Base-by-base conservation (phyloP, 1,140 invertebrate genomes). In the Solen grandis region DNA sequence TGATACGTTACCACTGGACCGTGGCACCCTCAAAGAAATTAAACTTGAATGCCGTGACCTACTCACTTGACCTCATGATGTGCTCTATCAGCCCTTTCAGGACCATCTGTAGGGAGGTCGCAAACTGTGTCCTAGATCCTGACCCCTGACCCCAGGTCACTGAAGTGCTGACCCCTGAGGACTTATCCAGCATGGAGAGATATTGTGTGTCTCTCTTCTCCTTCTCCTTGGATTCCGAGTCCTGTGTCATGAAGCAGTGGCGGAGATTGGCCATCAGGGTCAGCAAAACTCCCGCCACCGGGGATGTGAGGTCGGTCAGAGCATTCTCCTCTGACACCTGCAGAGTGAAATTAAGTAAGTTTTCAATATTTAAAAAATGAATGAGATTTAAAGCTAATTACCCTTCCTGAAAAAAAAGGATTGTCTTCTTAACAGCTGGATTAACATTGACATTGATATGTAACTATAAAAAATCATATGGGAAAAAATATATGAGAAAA, bases 61-160 rank as follows among this genome's bases (percentile, higher is more conserved):
- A 87, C 88, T 88, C 79, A 93, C 93, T 92, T 60, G 92, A 92
- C 85, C 88, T 90, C 8, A 93, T 81, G 33, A 94, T 92, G 88
- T 94, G 93, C 46, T 93, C 92, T 29, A 94, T 86, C 8, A 94
- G 81, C 22, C 92, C 92, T 68, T 91, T 91, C 13, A 94, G 86
- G n/a, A 94, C 93, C 25, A 93, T 89, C 72, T 93, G 92, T 5
- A 94, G 83, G n/a, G 93, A 93, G 31, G 92, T 90, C 33, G 89
- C 87, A 84, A 92, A 91, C 41, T 86, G 74, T 19, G 88, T 90
- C 19, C 88, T 83, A 22, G 89, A 87, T 1, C 90, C 84, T 33
- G 66, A 62, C 10, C 55, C 79, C 27, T 82, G 76, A 75, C 81
- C 84, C 82, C 83, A 84, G 5, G 81, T 68, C 16, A 79, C 76